These are phyloP conservation scores for Rafetus swinhoei DNA, from an alignment of 2,113 vertebrate species.

Conservation along the genomic window DNA sequence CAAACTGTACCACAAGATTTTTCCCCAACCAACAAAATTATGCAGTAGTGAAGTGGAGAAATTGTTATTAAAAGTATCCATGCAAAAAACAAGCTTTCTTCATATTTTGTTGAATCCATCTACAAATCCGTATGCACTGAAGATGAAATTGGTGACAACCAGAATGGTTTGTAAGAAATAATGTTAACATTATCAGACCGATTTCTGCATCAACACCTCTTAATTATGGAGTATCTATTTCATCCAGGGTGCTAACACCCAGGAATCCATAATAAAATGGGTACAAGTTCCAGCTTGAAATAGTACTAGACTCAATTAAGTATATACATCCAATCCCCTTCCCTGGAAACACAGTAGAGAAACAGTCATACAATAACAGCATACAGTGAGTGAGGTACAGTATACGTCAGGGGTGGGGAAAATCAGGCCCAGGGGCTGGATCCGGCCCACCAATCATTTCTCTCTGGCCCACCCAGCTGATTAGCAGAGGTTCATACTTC, in stretches of 20 bases:
- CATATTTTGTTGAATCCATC: neutral
- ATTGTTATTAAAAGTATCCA: neutral
- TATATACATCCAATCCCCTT: neutral
- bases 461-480: too few relatives aligned
- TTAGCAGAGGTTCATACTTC: too few relatives aligned
- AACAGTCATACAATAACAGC: neutral
- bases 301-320: neutral
- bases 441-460: too few relatives aligned
- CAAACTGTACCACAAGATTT: slow-evolving; percentile 48
- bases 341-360: neutral
- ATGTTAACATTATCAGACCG: neutral
- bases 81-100: neutral
- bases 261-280: neutral
- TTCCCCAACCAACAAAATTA: slow-evolving; percentile 36
- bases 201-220: neutral
- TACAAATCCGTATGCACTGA: slow-evolving; percentile 2
- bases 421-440: too few relatives aligned
- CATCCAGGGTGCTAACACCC: neutral
- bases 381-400: neutral
- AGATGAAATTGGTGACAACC: neutral
- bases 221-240: neutral
- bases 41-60: neutral
- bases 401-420: too few relatives aligned
- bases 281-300: neutral
- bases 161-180: neutral